Conservation (phyloP, 2,888 invertebrate species). For the Rhogogaster chlorosoma region DNA sequence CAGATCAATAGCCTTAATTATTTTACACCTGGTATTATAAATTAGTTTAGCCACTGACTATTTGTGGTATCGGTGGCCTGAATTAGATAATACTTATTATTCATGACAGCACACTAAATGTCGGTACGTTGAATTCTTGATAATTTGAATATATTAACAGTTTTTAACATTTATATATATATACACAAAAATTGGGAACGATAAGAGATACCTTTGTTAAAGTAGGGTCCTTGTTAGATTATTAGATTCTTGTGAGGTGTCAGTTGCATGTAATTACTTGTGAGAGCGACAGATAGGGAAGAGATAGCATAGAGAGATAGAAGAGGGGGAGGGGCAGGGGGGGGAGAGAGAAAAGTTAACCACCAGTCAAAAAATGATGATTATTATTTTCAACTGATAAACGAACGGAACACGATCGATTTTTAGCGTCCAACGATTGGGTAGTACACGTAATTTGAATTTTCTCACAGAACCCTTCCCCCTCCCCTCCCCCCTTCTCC, state of each 20-base stretch:
- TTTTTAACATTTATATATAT: conserved; percentile 47
- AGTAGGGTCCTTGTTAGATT: conserved; percentile 55
- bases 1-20: conserved; percentile 45
- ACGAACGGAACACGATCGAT: background rate
- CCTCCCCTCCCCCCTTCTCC: background rate
- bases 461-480: conserved; percentile 14
- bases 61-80: conserved; percentile 46
- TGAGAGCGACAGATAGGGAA: conserved; percentile 57
- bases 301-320: conserved; percentile 33
- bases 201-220: conserved; percentile 59
- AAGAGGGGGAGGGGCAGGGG: background rate
- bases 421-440: background rate
- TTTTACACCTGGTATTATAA: conserved; percentile 27
- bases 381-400: background rate
- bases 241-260: conserved; percentile 57
- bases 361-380: conserved; percentile 35
- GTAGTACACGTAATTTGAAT: conserved; percentile 14
- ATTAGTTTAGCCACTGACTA: conserved; percentile 40
- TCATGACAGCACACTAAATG: conserved; percentile 47
- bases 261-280: conserved; percentile 59
- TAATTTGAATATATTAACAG: conserved; percentile 34
- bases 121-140: conserved; percentile 49
- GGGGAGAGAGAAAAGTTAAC: background rate
- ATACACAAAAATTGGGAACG: conserved; percentile 55
- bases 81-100: conserved; percentile 37